Conservation (phyloP, 2,888 invertebrate species). For the Caenorhabditis sp. region DNA sequence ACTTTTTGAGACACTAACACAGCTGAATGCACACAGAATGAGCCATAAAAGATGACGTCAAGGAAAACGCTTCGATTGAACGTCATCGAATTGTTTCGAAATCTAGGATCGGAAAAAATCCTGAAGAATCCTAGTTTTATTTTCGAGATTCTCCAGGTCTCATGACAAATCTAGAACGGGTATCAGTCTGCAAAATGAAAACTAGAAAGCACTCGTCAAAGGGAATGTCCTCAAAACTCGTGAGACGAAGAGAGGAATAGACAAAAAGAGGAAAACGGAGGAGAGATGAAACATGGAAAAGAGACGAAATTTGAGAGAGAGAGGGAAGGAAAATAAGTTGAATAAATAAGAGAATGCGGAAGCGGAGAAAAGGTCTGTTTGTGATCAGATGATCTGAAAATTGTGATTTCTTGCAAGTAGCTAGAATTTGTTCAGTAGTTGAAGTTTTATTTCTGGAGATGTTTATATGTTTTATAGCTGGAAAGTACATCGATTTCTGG, state of each 20-base stretch:
- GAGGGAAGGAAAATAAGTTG: slow-evolving; percentile 1
- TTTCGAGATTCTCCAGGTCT: too few relatives aligned
- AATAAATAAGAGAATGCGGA: neutral
- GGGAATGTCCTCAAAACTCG: slow-evolving; percentile 1
- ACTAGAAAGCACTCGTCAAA: neutral
- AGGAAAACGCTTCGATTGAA: neutral
- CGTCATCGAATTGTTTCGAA: neutral
- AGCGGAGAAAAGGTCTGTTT: neutral
- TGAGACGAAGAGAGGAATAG: slow-evolving; percentile 7
- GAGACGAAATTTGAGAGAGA: slow-evolving; percentile 11
- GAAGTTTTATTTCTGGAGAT: too few relatives aligned
- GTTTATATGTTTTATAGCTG: too few relatives aligned
- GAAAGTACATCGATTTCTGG: too few relatives aligned
- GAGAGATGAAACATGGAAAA: neutral
- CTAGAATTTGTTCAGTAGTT: too few relatives aligned
- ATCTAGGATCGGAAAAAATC: neutral
- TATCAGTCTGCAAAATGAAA: too few relatives aligned
- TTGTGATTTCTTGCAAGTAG: too few relatives aligned
- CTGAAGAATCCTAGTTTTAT: too few relatives aligned
- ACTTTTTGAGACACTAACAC: too few relatives aligned
- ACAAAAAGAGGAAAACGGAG: neutral
- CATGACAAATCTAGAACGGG: too few relatives aligned
- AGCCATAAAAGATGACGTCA: too few relatives aligned
- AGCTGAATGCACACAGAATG: too few relatives aligned
- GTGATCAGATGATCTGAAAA: neutral